Conservation (phyloP, 2,113 vertebrate genomes). For the Limnothrissa miodon region DNA sequence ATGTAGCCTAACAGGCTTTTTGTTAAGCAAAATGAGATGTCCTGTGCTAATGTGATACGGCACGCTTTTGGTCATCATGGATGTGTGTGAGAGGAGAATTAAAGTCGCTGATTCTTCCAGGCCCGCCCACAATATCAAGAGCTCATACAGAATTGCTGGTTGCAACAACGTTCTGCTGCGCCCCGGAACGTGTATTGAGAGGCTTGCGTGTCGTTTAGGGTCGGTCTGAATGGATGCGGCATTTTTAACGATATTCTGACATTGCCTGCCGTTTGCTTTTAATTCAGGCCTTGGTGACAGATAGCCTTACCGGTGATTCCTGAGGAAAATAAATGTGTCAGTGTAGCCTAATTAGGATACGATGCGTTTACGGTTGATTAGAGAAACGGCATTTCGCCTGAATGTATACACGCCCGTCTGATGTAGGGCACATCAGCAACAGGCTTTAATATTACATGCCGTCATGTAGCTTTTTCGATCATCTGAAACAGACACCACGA, state of each 20-base stretch:
- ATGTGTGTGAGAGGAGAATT: neutral
- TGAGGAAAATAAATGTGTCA: neutral
- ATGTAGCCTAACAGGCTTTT: neutral
- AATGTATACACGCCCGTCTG: neutral
- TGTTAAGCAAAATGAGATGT: neutral
- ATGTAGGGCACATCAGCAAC: slow-evolving; percentile 1
- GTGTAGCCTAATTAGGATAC: neutral
- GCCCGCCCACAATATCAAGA: slow-evolving; percentile 33
- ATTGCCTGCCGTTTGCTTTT: neutral
- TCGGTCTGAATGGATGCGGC: neutral
- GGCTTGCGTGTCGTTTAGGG: neutral
- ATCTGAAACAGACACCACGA: neutral
- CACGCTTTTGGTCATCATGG: neutral
- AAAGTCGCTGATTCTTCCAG: neutral
- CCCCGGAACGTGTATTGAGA: slow-evolving; percentile 49
- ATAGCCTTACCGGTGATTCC: neutral
- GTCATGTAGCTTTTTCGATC: neutral
- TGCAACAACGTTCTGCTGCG: slow-evolving; percentile 41
- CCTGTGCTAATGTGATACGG: neutral
- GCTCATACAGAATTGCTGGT: slow-evolving; percentile 19
- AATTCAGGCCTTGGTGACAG: neutral
- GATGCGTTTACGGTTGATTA: neutral
- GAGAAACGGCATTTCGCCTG: neutral
- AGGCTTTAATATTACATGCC: neutral
- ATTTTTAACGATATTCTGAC: neutral